Evolutionary conservation across 2,797 vertebrate species (phyloP), one percentile per base, ranked within the genome.

Genomic region (Lates japonicus): DNA sequence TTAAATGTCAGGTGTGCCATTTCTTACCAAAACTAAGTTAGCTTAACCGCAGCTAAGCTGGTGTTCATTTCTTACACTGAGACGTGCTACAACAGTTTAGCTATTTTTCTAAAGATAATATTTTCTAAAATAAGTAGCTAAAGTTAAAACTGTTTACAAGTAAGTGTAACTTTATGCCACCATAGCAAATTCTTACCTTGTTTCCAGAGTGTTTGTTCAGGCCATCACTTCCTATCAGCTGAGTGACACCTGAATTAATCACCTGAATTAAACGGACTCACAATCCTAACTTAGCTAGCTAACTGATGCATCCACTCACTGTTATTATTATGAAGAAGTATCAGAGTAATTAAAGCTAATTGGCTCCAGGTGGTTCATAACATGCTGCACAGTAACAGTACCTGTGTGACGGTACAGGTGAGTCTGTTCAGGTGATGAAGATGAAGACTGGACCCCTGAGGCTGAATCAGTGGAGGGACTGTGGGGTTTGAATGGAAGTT

Each of bases 321-420:
- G 41, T 57, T 22, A 44, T 14, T 14, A 61, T 29, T 29, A n/a
- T 35, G 11, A n/a, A 31, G 20, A 74, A 14, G 19, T 35, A 10
- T 76, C 22, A 54, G 10, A 49, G 20, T 46, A 20, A 19, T 79
- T 52, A 10, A 29, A 55, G 58, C 5, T 89, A 76, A 92, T 82
- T 85, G 20, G 41, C 11, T 5, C 5, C 81, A 86, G 58, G 68
- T 84, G 85, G 52, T 4, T 58, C n/a, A 22, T 29, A 17, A 20
- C 37, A 3, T 39, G 29, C 2, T 51, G 55, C 22, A 52, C 39
- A 57, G 29, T 37, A 14, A 63, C 25, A 29, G 25, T 35, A 44
- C 62, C 58, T 62, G 51, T 16, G 33, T 10, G 19, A 29, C 14
- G 39, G 8, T 11, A 11, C 70, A 63, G 60, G 65, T 64, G 52